These are phyloP conservation scores for Chinchilla lanigera DNA, from an alignment of 2,113 vertebrate genomes.

Conservation along the genomic window DNA sequence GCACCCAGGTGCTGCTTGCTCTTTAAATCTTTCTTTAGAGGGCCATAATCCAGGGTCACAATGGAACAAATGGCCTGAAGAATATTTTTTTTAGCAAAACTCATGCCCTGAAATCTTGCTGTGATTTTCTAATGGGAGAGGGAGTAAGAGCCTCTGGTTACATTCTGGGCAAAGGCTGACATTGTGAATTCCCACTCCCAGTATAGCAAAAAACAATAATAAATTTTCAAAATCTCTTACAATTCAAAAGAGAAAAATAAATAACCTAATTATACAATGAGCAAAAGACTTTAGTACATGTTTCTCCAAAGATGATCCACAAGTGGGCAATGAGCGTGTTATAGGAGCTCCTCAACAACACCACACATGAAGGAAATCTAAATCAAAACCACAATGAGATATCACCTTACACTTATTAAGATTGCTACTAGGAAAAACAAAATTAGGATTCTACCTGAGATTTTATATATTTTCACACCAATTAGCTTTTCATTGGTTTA, in stretches of 20 bases:
- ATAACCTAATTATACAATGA: not conserved
- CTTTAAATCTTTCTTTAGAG: not conserved
- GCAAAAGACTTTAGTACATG: not conserved
- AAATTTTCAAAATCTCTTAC: not conserved
- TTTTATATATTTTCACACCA: not conserved
- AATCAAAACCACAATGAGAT: not conserved
- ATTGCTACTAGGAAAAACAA: not conserved
- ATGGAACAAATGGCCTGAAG: not conserved
- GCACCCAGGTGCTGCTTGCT: not conserved
- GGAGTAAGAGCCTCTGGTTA: not conserved
- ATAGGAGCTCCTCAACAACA: not conserved
- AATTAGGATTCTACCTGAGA: not conserved
- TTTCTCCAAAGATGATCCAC: not conserved
- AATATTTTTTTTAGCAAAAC: not conserved
- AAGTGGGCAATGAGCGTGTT: not conserved
- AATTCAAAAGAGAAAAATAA: not conserved
- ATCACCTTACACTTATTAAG: not conserved
- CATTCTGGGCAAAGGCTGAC: not conserved
- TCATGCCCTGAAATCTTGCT: not conserved
- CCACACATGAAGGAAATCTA: no score
- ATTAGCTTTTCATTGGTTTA: not conserved
- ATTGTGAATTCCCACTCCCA: no score
- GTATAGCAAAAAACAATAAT: not conserved
- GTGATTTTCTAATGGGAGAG: not conserved
- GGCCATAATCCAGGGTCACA: not conserved